Evolutionary conservation across 2,113 vertebrate species (phyloP).

Genomic region (Accipiter virgatus): DNA sequence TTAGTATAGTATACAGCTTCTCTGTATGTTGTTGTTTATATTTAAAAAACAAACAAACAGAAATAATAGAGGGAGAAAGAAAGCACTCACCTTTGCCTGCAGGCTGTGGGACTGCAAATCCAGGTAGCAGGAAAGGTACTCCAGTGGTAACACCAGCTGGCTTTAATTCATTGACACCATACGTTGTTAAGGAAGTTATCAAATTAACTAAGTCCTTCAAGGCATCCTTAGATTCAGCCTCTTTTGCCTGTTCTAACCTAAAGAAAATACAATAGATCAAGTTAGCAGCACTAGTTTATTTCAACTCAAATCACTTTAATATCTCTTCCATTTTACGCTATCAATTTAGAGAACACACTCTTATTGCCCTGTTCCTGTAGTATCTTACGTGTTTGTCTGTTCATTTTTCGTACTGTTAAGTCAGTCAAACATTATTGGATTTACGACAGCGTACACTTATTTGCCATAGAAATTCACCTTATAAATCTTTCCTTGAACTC

Average conservation of each 20-base stretch:
- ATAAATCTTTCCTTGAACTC: neutral
- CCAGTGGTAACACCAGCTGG: slow-evolving; percentile 92
- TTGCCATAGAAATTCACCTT: neutral
- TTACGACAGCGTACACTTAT: neutral
- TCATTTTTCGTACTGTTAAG: neutral
- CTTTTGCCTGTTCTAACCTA: slow-evolving; percentile 96
- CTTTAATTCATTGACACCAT: slow-evolving; percentile 92
- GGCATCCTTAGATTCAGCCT: slow-evolving; percentile 93
- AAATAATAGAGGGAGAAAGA: neutral
- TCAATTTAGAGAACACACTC: neutral
- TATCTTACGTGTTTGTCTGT: neutral
- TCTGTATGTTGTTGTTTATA: neutral
- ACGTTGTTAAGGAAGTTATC: slow-evolving; percentile 93
- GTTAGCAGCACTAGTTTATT: neutral
- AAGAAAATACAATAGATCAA: neutral
- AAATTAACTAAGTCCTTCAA: slow-evolving; percentile 96
- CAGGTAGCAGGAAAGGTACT: slow-evolving; percentile 93
- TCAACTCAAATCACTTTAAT: neutral
- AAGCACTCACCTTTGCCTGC: slow-evolving; percentile 87
- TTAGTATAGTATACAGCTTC: neutral
- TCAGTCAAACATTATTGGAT: neutral
- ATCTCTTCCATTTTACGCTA: neutral
- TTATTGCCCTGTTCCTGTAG: neutral
- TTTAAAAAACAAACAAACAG: neutral
- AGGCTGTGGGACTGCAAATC: slow-evolving; percentile 93